A percentile compares a stretch with the other conserved stretches of the same genome.
Conservation (phyloP, 2,888 invertebrate species). For the Parapristionchus giblindavisi region DNA sequence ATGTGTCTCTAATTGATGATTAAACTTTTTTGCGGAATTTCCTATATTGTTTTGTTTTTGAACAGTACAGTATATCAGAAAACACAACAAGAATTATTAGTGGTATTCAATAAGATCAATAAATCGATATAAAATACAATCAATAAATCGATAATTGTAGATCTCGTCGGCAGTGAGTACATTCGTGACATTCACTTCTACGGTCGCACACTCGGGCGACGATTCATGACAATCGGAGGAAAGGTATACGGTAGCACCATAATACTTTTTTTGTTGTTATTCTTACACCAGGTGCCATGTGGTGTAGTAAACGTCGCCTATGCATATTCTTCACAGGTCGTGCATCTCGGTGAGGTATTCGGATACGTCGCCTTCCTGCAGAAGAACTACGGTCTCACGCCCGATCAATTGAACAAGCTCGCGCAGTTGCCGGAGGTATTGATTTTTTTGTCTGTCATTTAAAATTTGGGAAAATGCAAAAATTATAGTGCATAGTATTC, state of each 20-base stretch:
- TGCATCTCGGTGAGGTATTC: constrained; percentile 70
- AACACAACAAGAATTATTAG: no score
- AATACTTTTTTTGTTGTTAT: no score
- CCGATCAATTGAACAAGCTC: constrained; percentile 69
- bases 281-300: not conserved
- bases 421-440: constrained; percentile 68
- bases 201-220: constrained; percentile 67
- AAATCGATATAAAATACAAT: no score
- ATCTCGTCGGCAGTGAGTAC: constrained; percentile 69
- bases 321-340: constrained; percentile 49
- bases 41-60: not conserved
- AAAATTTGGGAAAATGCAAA: not conserved
- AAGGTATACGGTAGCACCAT: no score
- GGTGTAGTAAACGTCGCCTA: not conserved
- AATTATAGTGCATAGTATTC: no score
- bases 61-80: not conserved
- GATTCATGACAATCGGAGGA: constrained; percentile 69
- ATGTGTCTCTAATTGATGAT: not conserved
- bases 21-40: not conserved
- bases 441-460: not conserved
- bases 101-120: no score
- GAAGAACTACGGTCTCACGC: constrained; percentile 69
- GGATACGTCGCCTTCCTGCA: constrained; percentile 70
- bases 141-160: no score
- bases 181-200: constrained; percentile 70